These are phyloP conservation scores for Eulemur macaco DNA, from an alignment of 2,113 vertebrate genomes.

Conservation along the genomic window DNA sequence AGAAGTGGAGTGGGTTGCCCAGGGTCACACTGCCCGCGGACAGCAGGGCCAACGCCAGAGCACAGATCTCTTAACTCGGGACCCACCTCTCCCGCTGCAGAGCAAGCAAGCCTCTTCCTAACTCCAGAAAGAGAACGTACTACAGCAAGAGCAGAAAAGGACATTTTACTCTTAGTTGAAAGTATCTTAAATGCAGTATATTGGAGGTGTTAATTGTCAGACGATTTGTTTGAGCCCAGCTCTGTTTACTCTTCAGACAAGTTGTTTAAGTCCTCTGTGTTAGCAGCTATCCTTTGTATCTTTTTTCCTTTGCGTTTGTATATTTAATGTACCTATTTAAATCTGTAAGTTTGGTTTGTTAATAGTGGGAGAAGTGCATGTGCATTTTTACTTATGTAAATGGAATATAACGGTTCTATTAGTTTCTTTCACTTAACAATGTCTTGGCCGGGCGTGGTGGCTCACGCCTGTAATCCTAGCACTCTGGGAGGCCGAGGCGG, in stretches of 20 bases:
- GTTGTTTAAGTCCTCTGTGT: background rate
- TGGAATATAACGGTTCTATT: background rate
- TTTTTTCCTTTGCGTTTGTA: background rate
- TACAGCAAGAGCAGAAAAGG: background rate
- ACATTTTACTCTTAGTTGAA: background rate
- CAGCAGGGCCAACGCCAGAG: background rate
- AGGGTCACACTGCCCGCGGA: background rate
- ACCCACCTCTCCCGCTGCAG: background rate
- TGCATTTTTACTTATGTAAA: background rate
- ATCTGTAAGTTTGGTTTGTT: conserved; percentile 1
- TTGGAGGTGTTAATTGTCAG: background rate
- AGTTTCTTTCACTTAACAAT: background rate
- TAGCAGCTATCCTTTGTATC: background rate
- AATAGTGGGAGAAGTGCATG: background rate
- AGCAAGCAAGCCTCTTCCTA: background rate
- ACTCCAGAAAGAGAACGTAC: background rate
- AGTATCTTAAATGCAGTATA: background rate
- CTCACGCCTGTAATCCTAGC: too few relatives aligned
- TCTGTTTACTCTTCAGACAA: background rate
- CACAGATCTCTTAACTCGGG: background rate
- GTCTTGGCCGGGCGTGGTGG: background rate
- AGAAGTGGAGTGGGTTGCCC: background rate
- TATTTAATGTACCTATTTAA: conserved; percentile 33
- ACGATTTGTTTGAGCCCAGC: background rate
- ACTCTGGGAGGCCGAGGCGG: too few relatives aligned